phyloP scores from a whole-genome alignment of 2,888 invertebrate genomes.

The Bimastos eiseni region DNA sequence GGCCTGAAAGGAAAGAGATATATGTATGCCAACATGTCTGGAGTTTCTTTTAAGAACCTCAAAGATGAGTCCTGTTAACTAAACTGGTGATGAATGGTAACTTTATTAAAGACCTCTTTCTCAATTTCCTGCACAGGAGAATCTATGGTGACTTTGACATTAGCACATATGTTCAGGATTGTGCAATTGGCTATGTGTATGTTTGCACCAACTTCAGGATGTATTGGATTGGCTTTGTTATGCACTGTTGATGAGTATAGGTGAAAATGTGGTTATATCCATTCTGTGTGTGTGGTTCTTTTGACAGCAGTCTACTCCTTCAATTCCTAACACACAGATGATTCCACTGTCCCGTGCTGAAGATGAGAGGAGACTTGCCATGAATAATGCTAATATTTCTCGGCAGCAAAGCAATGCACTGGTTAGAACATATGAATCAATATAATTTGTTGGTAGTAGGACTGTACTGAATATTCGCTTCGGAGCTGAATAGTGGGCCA shows the following conservation, averaged over 20 bases:
- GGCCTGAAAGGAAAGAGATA: no score
- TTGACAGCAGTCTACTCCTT: neutral
- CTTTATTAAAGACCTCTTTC: neutral
- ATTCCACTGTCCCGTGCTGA: neutral
- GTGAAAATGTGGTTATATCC: neutral
- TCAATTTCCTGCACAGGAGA: neutral
- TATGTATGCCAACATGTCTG: neutral
- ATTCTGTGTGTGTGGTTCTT: neutral
- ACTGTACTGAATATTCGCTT: no score
- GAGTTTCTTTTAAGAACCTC: neutral
- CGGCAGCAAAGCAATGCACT: constrained; percentile 22
- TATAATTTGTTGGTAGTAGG: no score
- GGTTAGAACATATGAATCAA: constrained; percentile 22
- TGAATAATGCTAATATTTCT: constrained; percentile 1
- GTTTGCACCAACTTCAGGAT: neutral
- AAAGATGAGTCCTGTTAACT: neutral
- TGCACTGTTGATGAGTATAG: neutral
- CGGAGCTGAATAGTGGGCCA: no score
- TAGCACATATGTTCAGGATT: neutral
- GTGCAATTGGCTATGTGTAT: neutral
- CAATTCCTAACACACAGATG: neutral
- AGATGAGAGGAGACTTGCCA: constrained; percentile 2
- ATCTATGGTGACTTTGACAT: neutral
- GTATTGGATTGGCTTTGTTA: neutral
- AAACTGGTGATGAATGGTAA: no score